Evolutionary conservation across 2,888 invertebrate species (phyloP).

Genomic region (Ectemnius continuus): DNA sequence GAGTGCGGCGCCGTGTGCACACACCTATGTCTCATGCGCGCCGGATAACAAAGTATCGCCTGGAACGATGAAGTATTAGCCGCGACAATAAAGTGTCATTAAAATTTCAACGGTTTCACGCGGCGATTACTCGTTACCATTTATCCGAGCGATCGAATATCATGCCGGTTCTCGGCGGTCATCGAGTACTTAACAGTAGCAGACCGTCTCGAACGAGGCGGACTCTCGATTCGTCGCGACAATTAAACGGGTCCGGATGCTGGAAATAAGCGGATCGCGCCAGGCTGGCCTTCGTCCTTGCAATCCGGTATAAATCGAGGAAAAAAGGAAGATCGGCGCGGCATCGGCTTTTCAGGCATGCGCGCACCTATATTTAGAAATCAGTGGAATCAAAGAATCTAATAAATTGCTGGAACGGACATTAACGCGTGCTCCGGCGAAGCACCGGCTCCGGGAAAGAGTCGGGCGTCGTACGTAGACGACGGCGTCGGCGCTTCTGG

Average conservation of each 20-base stretch:
- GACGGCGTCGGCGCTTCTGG: constrained; percentile 21
- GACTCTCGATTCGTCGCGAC: not conserved
- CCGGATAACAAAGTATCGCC: constrained; percentile 27
- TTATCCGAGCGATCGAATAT: constrained; percentile 9
- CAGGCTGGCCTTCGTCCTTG: constrained; percentile 27
- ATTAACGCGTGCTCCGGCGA: constrained; percentile 32
- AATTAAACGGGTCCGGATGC: constrained; percentile 1
- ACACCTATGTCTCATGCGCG: constrained; percentile 11
- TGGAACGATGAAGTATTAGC: too few species aligned
- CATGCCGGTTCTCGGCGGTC: not conserved
- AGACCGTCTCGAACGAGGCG: not conserved
- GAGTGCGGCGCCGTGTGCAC: constrained; percentile 23
- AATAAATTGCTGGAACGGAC: constrained; percentile 48
- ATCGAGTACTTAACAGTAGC: too few species aligned
- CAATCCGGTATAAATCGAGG: not conserved
- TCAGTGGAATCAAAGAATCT: constrained; percentile 37
- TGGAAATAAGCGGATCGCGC: constrained; percentile 1
- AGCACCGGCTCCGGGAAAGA: constrained; percentile 4
- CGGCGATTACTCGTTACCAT: constrained; percentile 8
- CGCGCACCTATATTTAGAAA: constrained; percentile 49
- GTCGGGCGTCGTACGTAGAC: constrained; percentile 27
- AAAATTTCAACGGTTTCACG: constrained; percentile 35
- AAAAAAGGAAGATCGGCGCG: constrained; percentile 23
- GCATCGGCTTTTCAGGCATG: constrained; percentile 25
- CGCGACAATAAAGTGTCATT: constrained; percentile 32